phyloP scores from a whole-genome alignment of 2,888 invertebrate genomes.

The Deilephila elpenor region DNA sequence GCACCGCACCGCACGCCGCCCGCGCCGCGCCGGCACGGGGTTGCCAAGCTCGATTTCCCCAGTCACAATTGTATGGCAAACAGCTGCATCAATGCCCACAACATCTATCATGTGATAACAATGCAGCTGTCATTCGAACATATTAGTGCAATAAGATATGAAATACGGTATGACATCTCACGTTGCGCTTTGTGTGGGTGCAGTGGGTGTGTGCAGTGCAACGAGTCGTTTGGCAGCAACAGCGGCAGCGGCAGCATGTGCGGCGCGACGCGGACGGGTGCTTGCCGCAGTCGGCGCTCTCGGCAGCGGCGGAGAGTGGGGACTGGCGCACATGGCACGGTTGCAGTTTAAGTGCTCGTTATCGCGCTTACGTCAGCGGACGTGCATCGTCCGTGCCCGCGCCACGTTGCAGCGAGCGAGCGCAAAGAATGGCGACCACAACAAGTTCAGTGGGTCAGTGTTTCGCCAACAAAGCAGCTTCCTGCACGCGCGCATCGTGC shows the following conservation, averaged over 20 bases:
- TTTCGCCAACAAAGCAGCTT: neutral
- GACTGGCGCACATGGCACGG: neutral
- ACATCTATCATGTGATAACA: no score
- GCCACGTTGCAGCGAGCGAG: no score
- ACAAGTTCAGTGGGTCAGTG: slow-evolving; percentile 14
- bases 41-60: neutral
- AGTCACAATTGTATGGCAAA: neutral
- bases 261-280: neutral
- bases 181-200: no score
- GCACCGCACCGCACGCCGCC: neutral
- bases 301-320: no score
- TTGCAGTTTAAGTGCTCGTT: neutral
- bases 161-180: no score
- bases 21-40: neutral
- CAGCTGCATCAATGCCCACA: no score
- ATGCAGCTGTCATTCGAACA: no score
- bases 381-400: neutral
- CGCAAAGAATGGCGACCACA: neutral
- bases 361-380: slow-evolving; percentile 18
- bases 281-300: neutral
- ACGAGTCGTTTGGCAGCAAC: no score
- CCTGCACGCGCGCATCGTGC: neutral
- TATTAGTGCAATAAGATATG: no score
- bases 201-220: no score
- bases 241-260: neutral